Evolutionary conservation across 2,888 invertebrate species (phyloP), one percentile per base, ranked within the genome.

Genomic region (Tenthredo amoena): DNA sequence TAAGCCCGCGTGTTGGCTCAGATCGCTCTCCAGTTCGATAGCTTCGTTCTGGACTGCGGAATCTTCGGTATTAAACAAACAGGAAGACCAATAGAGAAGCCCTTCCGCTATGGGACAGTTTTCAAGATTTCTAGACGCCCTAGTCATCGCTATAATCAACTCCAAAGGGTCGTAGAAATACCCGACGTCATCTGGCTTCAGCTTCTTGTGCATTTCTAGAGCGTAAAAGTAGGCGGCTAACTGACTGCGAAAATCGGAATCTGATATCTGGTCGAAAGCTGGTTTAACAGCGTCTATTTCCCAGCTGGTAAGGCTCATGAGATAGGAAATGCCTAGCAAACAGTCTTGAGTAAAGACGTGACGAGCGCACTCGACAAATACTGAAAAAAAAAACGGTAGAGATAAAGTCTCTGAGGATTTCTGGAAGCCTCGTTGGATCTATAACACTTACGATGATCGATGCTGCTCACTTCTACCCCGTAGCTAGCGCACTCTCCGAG

Each of bases 311-410:
- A 95, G 88, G 81, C 94, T 93, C 85, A 95, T 88, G 31, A 95
- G 92, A 89, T 95, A 95, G 1, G 94, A 93, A 86, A 95, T 90
- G 18, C 95, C 95, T 65, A 95, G 91, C 1, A 93, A 91, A 88
- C 94, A 93, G 88, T 96, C 95, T 89, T 94, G 94, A 26, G 93
- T 91, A 76, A 95, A 89, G 12, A 94, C 92, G 85, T 94, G 91
- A 85, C 93, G 92, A 12, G 94, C 94, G 84, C 95, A 92, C 88
- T 95, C 94, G 31, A 95, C 88, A 76, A 95, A 90, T 47, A 95
- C 94, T 94, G 87, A 26, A 91, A 92, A 85, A 85, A 86, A 74
- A 79, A 76, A 85, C 87, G 18, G 9, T 4, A 3, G 34, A 6
- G 10, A 26, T 26, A 58, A 26, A 85, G 21, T 26, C 43, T 71